phyloP scores from a whole-genome alignment of 1,140 invertebrate species.

The Zaprionus camerounensis region DNA sequence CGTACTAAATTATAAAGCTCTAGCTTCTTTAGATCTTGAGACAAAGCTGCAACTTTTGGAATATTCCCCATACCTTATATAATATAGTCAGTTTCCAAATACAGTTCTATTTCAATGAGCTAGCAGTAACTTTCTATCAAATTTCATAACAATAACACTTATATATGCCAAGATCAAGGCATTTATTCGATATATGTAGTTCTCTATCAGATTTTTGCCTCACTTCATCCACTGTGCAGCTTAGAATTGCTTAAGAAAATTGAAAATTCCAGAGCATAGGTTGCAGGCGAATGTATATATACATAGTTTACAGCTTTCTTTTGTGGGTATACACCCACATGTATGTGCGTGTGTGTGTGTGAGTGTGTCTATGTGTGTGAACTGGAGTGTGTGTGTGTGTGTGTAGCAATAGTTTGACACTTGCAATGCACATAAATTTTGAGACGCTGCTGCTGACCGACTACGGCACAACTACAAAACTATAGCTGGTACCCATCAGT shows the following conservation, averaged over 20 bases:
- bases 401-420: slow-evolving; percentile 75
- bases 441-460: slow-evolving; percentile 58
- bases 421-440: slow-evolving; percentile 80
- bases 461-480: slow-evolving; percentile 16
- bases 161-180: neutral
- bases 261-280: slow-evolving; percentile 67
- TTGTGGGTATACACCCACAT: too few relatives aligned
- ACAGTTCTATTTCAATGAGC: neutral
- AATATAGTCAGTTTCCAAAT: neutral
- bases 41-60: neutral
- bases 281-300: slow-evolving; percentile 37
- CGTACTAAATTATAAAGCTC: neutral
- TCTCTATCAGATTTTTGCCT: too few relatives aligned
- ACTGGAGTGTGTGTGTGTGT: slow-evolving; percentile 23
- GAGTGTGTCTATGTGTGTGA: slow-evolving; percentile 13
- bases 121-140: neutral
- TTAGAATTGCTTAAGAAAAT: slow-evolving; percentile 66
- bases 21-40: neutral
- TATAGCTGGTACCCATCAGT: slow-evolving; percentile 9
- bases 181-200: neutral
- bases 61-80: neutral
- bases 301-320: slow-evolving; percentile 28
- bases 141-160: neutral
- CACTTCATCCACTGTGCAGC: slow-evolving; percentile 14
- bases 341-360: slow-evolving; percentile 26